Evolutionary conservation across 53 echinoderm and acorn worm species (phyloP), one percentile per base, ranked within the genome.

Genomic region (Mesocentrotus franciscanus): DNA sequence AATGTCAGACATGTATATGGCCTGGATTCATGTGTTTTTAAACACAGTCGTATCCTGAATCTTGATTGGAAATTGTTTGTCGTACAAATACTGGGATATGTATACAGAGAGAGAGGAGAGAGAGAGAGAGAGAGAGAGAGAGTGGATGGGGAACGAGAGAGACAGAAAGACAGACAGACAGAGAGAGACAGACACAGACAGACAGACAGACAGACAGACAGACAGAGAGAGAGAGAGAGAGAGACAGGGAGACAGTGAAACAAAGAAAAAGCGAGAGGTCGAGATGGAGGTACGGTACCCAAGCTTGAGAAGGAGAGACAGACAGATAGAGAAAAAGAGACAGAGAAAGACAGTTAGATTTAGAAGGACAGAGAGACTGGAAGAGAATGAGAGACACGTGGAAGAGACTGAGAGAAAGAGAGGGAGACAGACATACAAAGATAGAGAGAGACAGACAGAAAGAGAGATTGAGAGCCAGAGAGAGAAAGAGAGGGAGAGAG

Each of bases 51-150:
- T 58, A 29, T 58, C 87, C n/a, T n/a, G 87, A n/a, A 35, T 87
- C 58, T 58, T 87, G 59, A 87, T 87, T 87, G 26, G 87, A n/a
- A n/a, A 58, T n/a, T 87, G 58, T 87, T 87, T 56, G n/a, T 87
- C 56, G 9, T 27, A 27, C 87, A 56, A 87, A n/a, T 87, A 56
- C 12, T 8, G 81, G 87, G n/a, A 15, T 16, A 87, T 58, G 29
- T 2, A 34, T 78, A 34, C 33, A 32, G 14, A 13, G 78, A 72
- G 72, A 81, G 39, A 79, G 20, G 20, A 42, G 81, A 7, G 81
- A 5, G 81, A 39, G 17, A 79, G 12, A 9, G 24, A 60, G 2
- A 29, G 18, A 89, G 27, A 39, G 18, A 89, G 34, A 2, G 56
- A 1, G 55, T 1, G 39, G 85, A 85, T 60, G 60, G 26, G 59